Evolutionary conservation across 2,113 vertebrate genomes (phyloP), one percentile per base, ranked within the genome.

Genomic region (Entosphenus tridentatus): DNA sequence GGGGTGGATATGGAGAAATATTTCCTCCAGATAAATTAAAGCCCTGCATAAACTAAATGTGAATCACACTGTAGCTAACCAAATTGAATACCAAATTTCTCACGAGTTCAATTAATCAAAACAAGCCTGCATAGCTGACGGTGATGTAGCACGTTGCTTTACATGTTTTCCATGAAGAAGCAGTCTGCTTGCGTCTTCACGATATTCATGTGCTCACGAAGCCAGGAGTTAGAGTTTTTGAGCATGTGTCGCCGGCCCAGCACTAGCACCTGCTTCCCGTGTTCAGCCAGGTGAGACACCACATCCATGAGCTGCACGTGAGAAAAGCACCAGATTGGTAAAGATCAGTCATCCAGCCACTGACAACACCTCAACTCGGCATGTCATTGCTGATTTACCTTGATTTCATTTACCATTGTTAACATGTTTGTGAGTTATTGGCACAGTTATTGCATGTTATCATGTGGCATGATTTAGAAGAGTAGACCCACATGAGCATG

Each of bases 211-310:
- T 88, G 71, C 39, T 77, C 71, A 74, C 56, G 80, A 56, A 77
- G 77, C 89, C 90, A 95, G 9, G 69, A 78, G 3, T 68, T 71
- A 62, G 79, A 75, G 17, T 78, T 74, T 0, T 0, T 14, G 74
- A 87, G 76, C 92, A 98, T 96, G 76, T 98, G 93, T 75, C 86
- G 92, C 72, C 92, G 84, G n/a, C 92, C 90, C 73, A 98, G 76
- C 56, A 98, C 86, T 70, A 98, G 82, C 55, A 95, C 12, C 2
- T 75, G 80, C 57, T 75, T 72, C 8, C 86, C 84, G 62, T 77
- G 78, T 68, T 75, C 76, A 68, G 79, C 73, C 69, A 98, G 77
- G 72, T 78, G 79, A 13, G 77, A 82, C 69, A 97, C 75, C 70
- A 91, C 83, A 2, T 80, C 67, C 72, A 86, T 75, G 57, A 98